Percentiles rank a stretch among this genome's conserved stretches.
These are phyloP conservation scores for Achatina immaculata DNA, from an alignment of 1,140 invertebrate species.

Conservation along the genomic window DNA sequence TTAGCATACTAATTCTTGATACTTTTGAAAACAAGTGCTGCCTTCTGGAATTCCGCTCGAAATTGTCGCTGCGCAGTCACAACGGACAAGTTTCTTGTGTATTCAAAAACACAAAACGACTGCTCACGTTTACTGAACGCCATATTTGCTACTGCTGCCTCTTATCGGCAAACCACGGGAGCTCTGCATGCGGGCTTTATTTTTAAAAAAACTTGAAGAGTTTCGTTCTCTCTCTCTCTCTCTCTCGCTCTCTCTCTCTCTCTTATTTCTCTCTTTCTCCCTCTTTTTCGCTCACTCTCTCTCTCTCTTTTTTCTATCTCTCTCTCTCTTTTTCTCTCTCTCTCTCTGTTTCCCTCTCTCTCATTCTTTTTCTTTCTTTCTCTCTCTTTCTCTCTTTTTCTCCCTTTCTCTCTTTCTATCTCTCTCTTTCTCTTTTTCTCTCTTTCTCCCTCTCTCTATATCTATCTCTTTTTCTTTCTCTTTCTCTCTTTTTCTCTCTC, in stretches of 20 bases:
- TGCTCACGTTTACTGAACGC: no score
- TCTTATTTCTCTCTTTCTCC: not conserved
- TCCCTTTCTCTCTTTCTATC: not conserved
- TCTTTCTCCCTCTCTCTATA: not conserved
- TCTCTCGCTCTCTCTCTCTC: not conserved
- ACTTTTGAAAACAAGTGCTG: no score
- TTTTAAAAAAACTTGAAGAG: no score
- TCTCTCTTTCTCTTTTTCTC: not conserved
- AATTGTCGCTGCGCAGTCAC: no score
- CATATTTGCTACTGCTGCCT: no score
- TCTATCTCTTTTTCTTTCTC: not conserved
- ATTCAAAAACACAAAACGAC: no score
- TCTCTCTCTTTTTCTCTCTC: not conserved
- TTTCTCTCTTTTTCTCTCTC: not conserved
- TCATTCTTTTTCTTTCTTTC: not conserved
- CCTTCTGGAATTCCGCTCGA: no score
- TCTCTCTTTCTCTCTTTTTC: not conserved
- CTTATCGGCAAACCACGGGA: no score
- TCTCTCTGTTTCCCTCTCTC: not conserved
- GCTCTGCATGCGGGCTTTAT: no score
- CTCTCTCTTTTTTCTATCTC: not conserved
- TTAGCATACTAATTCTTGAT: no score
- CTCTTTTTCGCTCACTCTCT: not conserved
- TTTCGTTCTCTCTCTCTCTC: not conserved
- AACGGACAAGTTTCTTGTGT: no score